Evolutionary conservation across 2,797 vertebrate species (phyloP), one percentile per base, ranked within the genome.

Genomic region (Malurus splendens): DNA sequence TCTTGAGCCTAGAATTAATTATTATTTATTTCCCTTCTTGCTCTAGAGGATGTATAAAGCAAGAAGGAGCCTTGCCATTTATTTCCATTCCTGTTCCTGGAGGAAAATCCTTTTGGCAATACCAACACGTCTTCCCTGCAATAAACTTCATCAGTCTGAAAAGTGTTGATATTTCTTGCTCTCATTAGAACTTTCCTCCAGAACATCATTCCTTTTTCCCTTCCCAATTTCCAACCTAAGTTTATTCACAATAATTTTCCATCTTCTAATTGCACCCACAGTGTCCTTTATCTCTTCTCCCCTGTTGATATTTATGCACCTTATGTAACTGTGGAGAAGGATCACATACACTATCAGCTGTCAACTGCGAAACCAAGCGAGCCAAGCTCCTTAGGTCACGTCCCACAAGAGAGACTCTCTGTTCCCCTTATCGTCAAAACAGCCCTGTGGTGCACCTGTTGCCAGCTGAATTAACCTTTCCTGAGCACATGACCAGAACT

Each of bases 381-480:
- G 77, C 87, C 86, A 71, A 73, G 33, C 74, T 78, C 27, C 84
- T 86, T 75, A 32, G 86, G 77, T 79, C 87, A 86, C 4, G 0
- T 90, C 67, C 64, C 16, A 6, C 10, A 19, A 57, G 89, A 62
- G 71, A 89, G n/a, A 52, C 45, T 70, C 64, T 27, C 17, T 77
- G 33, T 75, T 84, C 70, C 48, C 50, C 50, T 64, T 60, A 7
- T 42, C 7, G 0, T 57, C 83, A 47, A 7, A 82, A 51, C 23
- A 81, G 39, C 33, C 51, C 73, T 44, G 27, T 48, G 45, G 5
- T 71, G 80, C 78, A 89, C 89, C 90, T 88, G 71, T 71, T 93
- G 33, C 52, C 71, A 88, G 57, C 64, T 86, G 87, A 88, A 74
- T 82, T 86, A 88, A 64, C 78, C 74, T 90, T 76, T 61, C 71